Conservation (phyloP, 2,113 vertebrate species). For the Seriola quinqueradiata region DNA sequence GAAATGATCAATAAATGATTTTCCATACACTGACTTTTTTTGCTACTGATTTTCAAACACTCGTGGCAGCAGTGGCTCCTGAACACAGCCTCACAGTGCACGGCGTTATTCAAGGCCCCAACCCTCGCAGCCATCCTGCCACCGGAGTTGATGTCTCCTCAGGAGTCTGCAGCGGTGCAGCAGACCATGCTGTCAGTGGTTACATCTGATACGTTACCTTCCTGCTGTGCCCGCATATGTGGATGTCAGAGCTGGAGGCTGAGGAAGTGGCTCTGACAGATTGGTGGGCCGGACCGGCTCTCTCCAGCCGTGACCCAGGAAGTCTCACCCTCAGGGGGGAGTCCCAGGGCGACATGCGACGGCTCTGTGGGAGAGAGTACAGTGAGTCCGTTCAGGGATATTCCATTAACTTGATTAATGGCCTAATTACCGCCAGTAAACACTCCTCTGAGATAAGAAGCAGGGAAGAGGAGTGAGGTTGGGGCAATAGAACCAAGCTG, state of each 20-base stretch:
- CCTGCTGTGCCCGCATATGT: slow-evolving; percentile 53
- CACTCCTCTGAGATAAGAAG: slow-evolving; percentile 67
- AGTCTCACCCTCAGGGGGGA: slow-evolving; percentile 46
- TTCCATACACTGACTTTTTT: too few relatives aligned
- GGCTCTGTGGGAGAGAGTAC: slow-evolving; percentile 52
- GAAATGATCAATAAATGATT: neutral
- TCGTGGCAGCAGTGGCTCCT: too few relatives aligned
- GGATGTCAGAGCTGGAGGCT: slow-evolving; percentile 34
- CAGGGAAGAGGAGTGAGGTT: slow-evolving; percentile 37
- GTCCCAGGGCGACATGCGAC: slow-evolving; percentile 25
- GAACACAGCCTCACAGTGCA: too few relatives aligned
- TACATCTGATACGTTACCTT: slow-evolving; percentile 42
- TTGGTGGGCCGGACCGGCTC: slow-evolving; percentile 22
- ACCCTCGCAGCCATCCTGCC: slow-evolving; percentile 25
- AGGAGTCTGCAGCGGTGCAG: slow-evolving; percentile 8
- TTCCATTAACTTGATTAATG: slow-evolving; percentile 83
- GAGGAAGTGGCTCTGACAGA: slow-evolving; percentile 55
- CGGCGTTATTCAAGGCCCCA: neutral
- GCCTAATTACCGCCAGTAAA: slow-evolving; percentile 76
- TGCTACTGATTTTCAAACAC: too few relatives aligned
- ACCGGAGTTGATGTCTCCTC: slow-evolving; percentile 4
- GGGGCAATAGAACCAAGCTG: slow-evolving; percentile 14
- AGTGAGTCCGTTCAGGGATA: slow-evolving; percentile 67
- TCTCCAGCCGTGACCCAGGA: slow-evolving; percentile 41
- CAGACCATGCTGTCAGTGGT: slow-evolving; percentile 35